Evolutionary conservation across 2,113 vertebrate genomes (phyloP), one percentile per base, ranked within the genome.

Genomic region (Triplophysa siluroides): DNA sequence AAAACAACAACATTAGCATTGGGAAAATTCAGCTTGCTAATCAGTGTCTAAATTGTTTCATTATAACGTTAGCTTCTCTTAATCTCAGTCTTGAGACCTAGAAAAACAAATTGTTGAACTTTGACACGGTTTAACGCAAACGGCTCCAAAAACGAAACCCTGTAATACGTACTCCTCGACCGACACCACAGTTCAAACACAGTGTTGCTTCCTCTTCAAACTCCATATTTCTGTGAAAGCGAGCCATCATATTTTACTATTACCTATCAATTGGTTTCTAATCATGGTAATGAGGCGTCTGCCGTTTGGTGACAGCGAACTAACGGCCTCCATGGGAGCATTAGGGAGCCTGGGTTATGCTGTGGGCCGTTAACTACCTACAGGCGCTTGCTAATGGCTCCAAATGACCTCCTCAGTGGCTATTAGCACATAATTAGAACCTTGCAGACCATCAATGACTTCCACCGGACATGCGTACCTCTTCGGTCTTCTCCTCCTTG

Each of bases 391-490:
- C 90, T 94, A 94, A 94, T 94, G 93, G 92, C 89, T 92, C 85
- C 90, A 93, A 94, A 94, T 93, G 92, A 92, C 92, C 92, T 93
- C 92, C 92, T 94, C 90, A 92, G 92, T 93, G 93, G 90, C 92
- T 93, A 93, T 94, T 94, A 94, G 92, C 90, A 89, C 90, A 92
- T 94, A 93, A 94, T 94, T 94, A 93, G 91, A 94, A 94, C 90
- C 92, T 85, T 93, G 91, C 88, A 94, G 92, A 94, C 91, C 90
- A 90, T 88, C 88, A 89, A 89, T 92, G 92, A 92, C 92, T 93
- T 93, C 90, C 89, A 89, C 89, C 85, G 90, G 89, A 92, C 92
- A 91, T 90, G 90, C 87, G 87, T 87, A 87, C 71, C 85, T 84
- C 64, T 73, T 81, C 56, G 76, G 76, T 80, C 70, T 67, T 78